Base-by-base conservation (phyloP, 2,797 vertebrate genomes). In the Pseudopleuronectes americanus region DNA sequence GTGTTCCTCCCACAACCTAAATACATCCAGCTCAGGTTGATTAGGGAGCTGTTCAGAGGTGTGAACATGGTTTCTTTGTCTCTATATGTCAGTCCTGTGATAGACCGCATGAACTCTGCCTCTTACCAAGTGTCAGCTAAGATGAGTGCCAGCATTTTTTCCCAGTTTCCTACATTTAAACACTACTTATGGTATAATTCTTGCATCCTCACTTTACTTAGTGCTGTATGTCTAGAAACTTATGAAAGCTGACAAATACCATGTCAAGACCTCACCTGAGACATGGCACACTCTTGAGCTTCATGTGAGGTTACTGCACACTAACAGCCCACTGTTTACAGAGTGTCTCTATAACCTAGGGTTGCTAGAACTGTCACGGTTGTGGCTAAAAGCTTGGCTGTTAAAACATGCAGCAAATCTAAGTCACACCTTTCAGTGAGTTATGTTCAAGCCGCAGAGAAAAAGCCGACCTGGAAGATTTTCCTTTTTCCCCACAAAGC, bases 401-500 rank as follows among this genome's bases (percentile, higher is more conserved):
- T 71, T 77, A 61, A 87, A 70, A 85, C 71, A 75, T 71, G 69
- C 52, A 81, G 80, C 51, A 77, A 62, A 74, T 87, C 81, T 84
- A 75, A 86, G 86, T 78, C 77, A 77, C 86, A 92, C 84, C 67
- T 90, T 79, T 71, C 74, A 76, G 45, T 4, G 7, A 72, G 60
- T 47, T 41, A 57, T 67, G 86, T 86, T 43, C 28, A 12, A 71
- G 62, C 65, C 65, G 24, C 43, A 54, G 36, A 10, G 67, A 33
- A 75, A 60, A 64, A 87, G 85, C 85, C 45, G 63, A 82, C 79
- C 84, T 81, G 57, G 87, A 89, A 87, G 81, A 91, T 75, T 65
- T 69, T 60, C 63, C 69, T 57, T 43, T 88, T 93, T 92, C 91
- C 91, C 49, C 38, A 90, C 90, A 81, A 89, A 87, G 77, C 89